Percentiles rank a stretch among this genome's conserved stretches.
phyloP scores from a whole-genome alignment of 2,888 invertebrate species.

The Laspeyria flexula region DNA sequence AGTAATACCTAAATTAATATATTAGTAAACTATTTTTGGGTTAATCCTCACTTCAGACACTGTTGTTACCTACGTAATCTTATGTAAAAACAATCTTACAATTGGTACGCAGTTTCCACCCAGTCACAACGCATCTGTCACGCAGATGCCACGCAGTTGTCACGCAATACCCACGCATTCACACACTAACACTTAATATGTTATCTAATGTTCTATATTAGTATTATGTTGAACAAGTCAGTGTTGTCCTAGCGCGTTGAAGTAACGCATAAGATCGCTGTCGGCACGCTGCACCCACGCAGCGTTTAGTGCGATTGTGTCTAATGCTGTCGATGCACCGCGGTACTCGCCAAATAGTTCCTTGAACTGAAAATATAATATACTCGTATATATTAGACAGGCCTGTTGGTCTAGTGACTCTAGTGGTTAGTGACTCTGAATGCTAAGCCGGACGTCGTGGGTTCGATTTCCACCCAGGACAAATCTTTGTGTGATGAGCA shows the following conservation, averaged over 20 bases:
- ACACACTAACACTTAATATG: slow-evolving; percentile 1
- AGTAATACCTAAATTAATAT: background rate
- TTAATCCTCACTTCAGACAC: too few species aligned
- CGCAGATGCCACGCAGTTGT: slow-evolving; percentile 11
- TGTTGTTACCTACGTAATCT: too few species aligned
- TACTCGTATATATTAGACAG: too few species aligned
- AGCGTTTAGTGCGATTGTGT: slow-evolving; percentile 92
- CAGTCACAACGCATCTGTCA: slow-evolving; percentile 7
- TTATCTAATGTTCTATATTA: slow-evolving; percentile 6
- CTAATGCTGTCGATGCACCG: slow-evolving; percentile 90
- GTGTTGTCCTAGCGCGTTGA: slow-evolving; percentile 51
- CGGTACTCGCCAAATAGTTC: slow-evolving; percentile 84
- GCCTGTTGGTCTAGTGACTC: too few species aligned
- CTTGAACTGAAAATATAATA: slow-evolving; percentile 86
- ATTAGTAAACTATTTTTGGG: too few species aligned
- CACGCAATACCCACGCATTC: background rate
- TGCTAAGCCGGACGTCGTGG: too few species aligned
- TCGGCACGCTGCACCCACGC: slow-evolving; percentile 90
- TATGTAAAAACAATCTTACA: background rate
- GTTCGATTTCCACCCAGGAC: too few species aligned
- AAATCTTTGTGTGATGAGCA: too few species aligned
- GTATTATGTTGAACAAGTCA: slow-evolving; percentile 21
- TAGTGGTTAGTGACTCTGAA: too few species aligned
- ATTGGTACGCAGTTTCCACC: background rate
- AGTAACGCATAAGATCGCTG: slow-evolving; percentile 75